These are phyloP conservation scores for Osedax fenrisi DNA, from an alignment of 2,888 invertebrate species.

Conservation along the genomic window DNA sequence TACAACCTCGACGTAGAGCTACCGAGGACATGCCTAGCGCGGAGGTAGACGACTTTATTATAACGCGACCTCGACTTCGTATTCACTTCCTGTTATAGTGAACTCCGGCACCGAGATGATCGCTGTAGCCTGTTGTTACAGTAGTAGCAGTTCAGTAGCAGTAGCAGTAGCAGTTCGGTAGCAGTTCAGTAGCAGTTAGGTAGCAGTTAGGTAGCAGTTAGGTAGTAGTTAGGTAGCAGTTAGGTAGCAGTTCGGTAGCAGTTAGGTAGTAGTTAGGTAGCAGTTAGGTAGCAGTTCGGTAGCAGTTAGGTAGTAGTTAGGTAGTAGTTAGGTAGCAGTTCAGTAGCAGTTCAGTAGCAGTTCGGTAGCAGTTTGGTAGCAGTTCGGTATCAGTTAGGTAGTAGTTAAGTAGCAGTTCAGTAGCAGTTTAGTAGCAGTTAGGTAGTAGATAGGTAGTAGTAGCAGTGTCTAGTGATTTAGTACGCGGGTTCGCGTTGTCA, in stretches of 20 bases:
- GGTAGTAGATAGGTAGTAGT: too few species aligned
- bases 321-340: neutral
- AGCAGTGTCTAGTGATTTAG: too few species aligned
- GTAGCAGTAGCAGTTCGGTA: neutral
- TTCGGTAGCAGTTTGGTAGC: neutral
- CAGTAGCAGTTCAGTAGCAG: neutral
- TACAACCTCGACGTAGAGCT: too few species aligned
- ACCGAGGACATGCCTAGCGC: too few species aligned
- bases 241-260: neutral
- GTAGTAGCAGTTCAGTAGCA: neutral
- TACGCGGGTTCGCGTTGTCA: too few species aligned
- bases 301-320: neutral
- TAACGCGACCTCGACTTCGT: too few species aligned
- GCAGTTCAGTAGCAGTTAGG: neutral
- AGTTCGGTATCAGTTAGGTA: neutral
- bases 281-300: neutral
- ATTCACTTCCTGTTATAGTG: too few species aligned
- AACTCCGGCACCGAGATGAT: too few species aligned
- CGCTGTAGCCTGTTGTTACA: too few species aligned
- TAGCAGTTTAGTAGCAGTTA: too few species aligned
- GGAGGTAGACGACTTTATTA: too few species aligned
- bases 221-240: neutral
- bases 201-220: neutral
- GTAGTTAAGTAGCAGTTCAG: neutral
- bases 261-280: neutral